A percentile compares a stretch with the other conserved stretches of the same genome.
Evolutionary conservation across 2,888 invertebrate genomes (phyloP).

Genomic region (Callyntrura sp.): DNA sequence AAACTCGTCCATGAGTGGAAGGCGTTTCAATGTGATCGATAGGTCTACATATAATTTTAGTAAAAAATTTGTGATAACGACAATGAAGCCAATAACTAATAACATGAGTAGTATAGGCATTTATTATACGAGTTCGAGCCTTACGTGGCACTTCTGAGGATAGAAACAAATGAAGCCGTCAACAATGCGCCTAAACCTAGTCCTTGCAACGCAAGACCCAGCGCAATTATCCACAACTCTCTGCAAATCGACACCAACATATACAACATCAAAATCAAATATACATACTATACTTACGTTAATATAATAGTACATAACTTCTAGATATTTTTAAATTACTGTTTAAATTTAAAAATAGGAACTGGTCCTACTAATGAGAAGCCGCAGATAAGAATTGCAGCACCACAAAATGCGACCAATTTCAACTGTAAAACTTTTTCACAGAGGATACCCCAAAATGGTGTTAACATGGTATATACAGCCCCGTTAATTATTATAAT

Average conservation of each 20-base stretch:
- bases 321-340: constrained; percentile 85
- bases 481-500: constrained; percentile 95
- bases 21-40: constrained; percentile 93
- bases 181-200: constrained; percentile 94
- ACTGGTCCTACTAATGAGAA: constrained; percentile 93
- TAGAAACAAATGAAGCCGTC: constrained; percentile 94
- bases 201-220: constrained; percentile 92
- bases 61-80: not conserved
- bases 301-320: too few species aligned
- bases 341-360: constrained; percentile 89
- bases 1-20: constrained; percentile 95
- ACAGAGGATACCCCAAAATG: constrained; percentile 92
- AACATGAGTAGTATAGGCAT: too few species aligned
- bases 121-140: constrained; percentile 83
- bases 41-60: constrained; percentile 87
- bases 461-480: constrained; percentile 90
- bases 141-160: constrained; percentile 92
- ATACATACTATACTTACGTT: too few species aligned
- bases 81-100: too few species aligned
- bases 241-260: not conserved
- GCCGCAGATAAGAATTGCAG: constrained; percentile 89
- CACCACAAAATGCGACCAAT: constrained; percentile 89
- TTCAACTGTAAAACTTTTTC: constrained; percentile 90
- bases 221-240: constrained; percentile 88
- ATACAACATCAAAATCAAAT: too few species aligned